Conservation (phyloP, 64 coral and sea anemone genomes). For the Cladopsammia gracilis region DNA sequence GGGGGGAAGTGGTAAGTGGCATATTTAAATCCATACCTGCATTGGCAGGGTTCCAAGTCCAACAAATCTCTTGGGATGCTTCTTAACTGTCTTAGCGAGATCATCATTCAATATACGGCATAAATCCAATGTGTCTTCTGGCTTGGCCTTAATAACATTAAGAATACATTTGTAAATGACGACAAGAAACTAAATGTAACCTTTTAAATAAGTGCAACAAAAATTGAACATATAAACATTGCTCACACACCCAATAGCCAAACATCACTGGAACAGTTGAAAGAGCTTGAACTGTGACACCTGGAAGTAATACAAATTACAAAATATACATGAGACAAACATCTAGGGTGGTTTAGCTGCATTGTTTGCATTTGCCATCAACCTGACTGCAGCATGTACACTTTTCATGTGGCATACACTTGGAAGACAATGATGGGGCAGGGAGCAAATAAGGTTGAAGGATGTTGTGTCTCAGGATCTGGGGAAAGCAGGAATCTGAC, state of each 20-base stretch:
- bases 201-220: no score
- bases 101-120: constrained; percentile 96
- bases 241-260: constrained; percentile 87
- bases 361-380: no score
- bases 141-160: constrained; percentile 77
- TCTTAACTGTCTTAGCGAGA: constrained; percentile 88
- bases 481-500: no score
- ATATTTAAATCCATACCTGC: constrained; percentile 69
- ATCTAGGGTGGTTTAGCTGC: no score
- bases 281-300: constrained; percentile 84
- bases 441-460: no score
- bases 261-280: constrained; percentile 97
- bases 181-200: background rate
- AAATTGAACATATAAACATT: no score
- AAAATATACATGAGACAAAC: background rate
- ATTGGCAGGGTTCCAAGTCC: constrained; percentile 96
- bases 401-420: no score
- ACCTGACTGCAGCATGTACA: no score
- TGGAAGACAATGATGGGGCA: no score
- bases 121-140: constrained; percentile 95
- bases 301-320: constrained; percentile 24
- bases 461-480: no score
- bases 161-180: background rate
- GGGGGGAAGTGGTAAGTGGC: background rate
- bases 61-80: constrained; percentile 95